A percentile compares a stretch with the other conserved stretches of the same genome.
These are phyloP conservation scores for Caenorhabditis parvicauda DNA, from an alignment of 2,888 invertebrate species.

Conservation along the genomic window DNA sequence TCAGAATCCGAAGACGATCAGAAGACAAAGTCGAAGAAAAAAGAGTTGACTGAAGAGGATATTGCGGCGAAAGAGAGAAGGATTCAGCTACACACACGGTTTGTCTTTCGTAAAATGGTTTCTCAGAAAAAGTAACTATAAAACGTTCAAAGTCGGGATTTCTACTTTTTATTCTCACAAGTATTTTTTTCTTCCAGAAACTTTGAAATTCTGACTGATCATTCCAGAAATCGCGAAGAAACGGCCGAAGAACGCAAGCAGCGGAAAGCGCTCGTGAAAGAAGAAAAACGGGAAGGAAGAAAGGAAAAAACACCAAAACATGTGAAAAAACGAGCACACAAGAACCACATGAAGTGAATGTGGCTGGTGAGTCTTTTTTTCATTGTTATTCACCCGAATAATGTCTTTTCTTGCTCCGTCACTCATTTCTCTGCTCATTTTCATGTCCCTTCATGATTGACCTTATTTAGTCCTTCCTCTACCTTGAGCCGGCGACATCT, in stretches of 20 bases:
- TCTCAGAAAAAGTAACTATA: too few relatives aligned
- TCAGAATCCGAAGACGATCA: constrained; percentile 7
- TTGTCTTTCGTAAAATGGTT: not conserved
- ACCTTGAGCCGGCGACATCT: too few relatives aligned
- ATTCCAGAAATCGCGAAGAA: constrained; percentile 28
- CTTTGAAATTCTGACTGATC: not conserved
- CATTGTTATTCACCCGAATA: too few relatives aligned
- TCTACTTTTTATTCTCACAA: not conserved
- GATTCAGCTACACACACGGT: constrained; percentile 29
- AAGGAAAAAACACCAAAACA: constrained; percentile 88
- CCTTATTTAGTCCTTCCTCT: too few relatives aligned
- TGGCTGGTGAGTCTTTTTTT: too few relatives aligned
- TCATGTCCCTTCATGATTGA: too few relatives aligned
- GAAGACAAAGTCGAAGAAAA: constrained; percentile 25
- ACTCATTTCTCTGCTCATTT: too few relatives aligned
- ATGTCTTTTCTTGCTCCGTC: too few relatives aligned
- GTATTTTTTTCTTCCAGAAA: not conserved
- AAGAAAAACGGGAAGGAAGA: constrained; percentile 82
- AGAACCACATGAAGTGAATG: constrained; percentile 45
- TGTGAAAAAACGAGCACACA: constrained; percentile 82
- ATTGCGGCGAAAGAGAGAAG: constrained; percentile 26
- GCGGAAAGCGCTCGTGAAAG: constrained; percentile 84
- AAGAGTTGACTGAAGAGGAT: constrained; percentile 24
- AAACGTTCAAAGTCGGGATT: too few relatives aligned
- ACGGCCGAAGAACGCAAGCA: constrained; percentile 41